phyloP scores from a whole-genome alignment of 1,140 invertebrate species.

The Drosophila erecta region DNA sequence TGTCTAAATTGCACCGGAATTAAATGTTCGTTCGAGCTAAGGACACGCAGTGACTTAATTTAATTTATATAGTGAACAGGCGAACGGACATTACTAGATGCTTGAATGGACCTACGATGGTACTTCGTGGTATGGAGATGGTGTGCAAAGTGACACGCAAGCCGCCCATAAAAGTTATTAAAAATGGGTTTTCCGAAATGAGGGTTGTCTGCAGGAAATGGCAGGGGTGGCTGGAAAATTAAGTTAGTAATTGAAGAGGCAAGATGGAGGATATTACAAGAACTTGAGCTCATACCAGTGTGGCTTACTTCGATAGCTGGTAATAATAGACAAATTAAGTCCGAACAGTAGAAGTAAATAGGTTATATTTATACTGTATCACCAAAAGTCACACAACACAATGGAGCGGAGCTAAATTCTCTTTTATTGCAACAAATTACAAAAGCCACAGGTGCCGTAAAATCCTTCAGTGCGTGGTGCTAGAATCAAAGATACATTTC shows the following conservation, averaged over 20 bases:
- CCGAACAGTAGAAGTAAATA: background rate
- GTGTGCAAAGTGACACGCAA: conserved; percentile 55
- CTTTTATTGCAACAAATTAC: conserved; percentile 40
- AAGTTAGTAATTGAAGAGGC: background rate
- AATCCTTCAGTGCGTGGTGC: conserved; percentile 45
- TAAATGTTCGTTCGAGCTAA: conserved; percentile 35
- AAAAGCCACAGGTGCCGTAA: conserved; percentile 26
- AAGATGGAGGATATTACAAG: conserved; percentile 3
- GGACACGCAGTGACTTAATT: conserved; percentile 61
- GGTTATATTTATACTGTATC: background rate
- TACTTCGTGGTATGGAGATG: conserved; percentile 18
- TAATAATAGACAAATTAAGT: background rate
- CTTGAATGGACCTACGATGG: conserved; percentile 27
- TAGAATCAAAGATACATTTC: conserved; percentile 9
- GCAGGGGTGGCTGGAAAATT: background rate
- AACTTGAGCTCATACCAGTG: background rate
- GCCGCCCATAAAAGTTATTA: conserved; percentile 63
- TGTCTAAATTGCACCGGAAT: conserved; percentile 16
- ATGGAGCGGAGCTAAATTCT: conserved; percentile 1
- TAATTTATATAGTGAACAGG: conserved; percentile 39
- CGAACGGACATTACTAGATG: background rate
- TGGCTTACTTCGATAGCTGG: background rate
- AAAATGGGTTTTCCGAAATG: conserved; percentile 48
- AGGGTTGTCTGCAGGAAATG: conserved; percentile 6
- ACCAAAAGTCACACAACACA: background rate